Conservation (phyloP, 2,797 vertebrate genomes). For the Aphelocoma californica region DNA sequence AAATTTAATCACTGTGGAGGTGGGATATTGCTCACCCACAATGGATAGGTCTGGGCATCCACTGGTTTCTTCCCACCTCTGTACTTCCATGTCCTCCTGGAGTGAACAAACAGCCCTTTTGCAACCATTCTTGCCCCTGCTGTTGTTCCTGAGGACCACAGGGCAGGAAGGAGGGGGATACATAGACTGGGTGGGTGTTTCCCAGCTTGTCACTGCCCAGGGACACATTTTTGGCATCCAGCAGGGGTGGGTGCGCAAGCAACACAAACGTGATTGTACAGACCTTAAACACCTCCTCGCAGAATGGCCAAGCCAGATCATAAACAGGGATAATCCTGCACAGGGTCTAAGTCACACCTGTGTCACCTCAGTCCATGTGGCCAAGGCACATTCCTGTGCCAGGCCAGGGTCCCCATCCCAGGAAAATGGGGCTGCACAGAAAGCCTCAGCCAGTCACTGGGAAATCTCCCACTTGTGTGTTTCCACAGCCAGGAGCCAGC, state of each 20-base stretch:
- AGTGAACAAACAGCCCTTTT: constrained; percentile 74
- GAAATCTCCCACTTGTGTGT: neutral
- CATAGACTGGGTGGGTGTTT: rapidly evolving
- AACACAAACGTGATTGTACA: neutral
- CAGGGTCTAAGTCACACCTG: neutral
- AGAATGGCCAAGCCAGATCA: neutral
- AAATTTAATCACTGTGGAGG: neutral
- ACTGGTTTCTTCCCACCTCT: constrained; percentile 54
- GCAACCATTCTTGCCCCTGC: constrained; percentile 46
- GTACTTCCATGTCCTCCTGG: constrained; percentile 39
- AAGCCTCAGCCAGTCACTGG: neutral
- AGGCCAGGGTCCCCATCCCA: neutral
- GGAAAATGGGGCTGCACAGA: neutral
- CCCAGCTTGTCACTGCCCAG: neutral
- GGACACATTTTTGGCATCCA: neutral
- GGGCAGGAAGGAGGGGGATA: neutral
- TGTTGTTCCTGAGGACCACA: neutral
- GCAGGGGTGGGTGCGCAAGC: too few relatives aligned
- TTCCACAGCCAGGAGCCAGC: neutral
- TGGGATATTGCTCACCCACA: constrained; percentile 50
- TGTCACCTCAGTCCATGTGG: rapidly evolving
- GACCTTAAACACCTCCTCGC: neutral
- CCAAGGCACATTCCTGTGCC: neutral
- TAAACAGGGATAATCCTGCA: neutral
- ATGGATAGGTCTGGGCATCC: constrained; percentile 63